Base-by-base conservation (phyloP, 2,113 vertebrate genomes). In the Microtus montanus region DNA sequence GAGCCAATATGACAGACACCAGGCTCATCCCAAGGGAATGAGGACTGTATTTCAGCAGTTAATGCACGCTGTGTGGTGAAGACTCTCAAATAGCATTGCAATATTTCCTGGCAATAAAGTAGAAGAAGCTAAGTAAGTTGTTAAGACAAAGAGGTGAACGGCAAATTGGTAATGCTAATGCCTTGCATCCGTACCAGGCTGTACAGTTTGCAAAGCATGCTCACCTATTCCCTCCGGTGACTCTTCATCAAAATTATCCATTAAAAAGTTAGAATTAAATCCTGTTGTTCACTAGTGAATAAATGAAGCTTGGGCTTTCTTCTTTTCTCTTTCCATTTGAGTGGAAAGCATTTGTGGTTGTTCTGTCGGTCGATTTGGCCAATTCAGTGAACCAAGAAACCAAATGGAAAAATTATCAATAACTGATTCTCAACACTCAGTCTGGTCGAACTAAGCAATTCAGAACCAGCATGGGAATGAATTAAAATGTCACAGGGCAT, bases 381-480 rank as follows among this genome's bases (percentile, higher is more conserved):
- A 28, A 87, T 86, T 85, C 74, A 78, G 41, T 90, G 30, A 93
- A 68, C 54, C 38, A 89, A 77, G 41, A 87, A 89, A 93, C 87
- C 38, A 85, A 54, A 70, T 22, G 49, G 33, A 66, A 87, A 96
- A 92, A 78, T 47, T 49, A 85, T 54, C 44, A 85, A 74, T 5
- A 90, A 90, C 47, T 86, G 64, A 87, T 74, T 90, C 96, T 83
- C 2, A 90, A 71, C 73, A 87, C 19, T 91, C 64, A 19, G 0
- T 78, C 49, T 22, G 26, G 41, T 66, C 38, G 71, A 96, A 96
- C 47, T 54, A 63, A 94, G 30, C 49, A 90, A 79, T 61, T 95
- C 64, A 87, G 64, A 87, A 87, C 33, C 49, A 84, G 26, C 41
- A 63, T 12, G 8, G 64, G 52, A 64, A 89, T 41, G 58, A 78